Percentiles rank a stretch among this genome's conserved stretches.
Conservation (phyloP, 2,888 invertebrate genomes). For the Resseliella maxima region DNA sequence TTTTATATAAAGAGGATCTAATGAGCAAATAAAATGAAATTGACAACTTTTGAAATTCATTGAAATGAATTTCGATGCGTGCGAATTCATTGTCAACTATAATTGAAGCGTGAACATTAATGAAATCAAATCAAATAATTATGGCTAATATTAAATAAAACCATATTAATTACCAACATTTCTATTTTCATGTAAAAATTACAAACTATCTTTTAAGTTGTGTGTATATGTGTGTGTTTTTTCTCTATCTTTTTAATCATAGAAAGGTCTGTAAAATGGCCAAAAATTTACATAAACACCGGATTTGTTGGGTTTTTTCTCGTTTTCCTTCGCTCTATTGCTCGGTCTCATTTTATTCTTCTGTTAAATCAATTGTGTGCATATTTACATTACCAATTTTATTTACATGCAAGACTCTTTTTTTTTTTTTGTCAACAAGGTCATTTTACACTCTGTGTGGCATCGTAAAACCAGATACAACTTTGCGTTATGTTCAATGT, state of each 20-base stretch:
- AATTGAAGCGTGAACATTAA: too few species aligned
- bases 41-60: too few species aligned
- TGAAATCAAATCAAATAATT: too few species aligned
- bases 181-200: too few species aligned
- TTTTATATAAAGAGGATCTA: not conserved
- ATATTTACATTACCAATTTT: not conserved
- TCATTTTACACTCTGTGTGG: not conserved
- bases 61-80: too few species aligned
- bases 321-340: not conserved
- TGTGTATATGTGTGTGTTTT: not conserved
- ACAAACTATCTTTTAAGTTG: too few species aligned
- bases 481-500: not conserved
- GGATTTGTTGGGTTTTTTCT: not conserved
- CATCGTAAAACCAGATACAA: constrained; percentile 10
- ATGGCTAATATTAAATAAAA: too few species aligned
- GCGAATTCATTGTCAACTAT: too few species aligned
- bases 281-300: constrained; percentile 16
- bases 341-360: not conserved
- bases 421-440: constrained; percentile 15
- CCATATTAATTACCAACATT: too few species aligned
- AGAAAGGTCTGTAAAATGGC: not conserved
- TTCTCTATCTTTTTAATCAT: not conserved
- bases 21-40: not conserved
- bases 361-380: not conserved
- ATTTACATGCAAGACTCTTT: not conserved